phyloP scores from a whole-genome alignment of 2,797 vertebrate species.

The Peromyscus eremicus region DNA sequence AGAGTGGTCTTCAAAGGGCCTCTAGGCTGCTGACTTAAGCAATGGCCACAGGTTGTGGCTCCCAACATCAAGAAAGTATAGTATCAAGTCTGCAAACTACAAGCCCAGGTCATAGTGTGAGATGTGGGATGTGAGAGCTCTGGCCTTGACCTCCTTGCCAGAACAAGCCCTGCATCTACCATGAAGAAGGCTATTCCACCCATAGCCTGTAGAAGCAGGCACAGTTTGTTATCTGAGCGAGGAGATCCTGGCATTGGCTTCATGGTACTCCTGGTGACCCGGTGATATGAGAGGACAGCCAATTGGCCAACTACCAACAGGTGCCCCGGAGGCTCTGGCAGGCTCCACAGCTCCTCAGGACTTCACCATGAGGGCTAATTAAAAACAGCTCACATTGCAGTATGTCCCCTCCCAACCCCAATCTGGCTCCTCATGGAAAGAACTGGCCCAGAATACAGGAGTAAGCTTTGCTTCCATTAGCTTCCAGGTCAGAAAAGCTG shows the following conservation, averaged over 20 bases:
- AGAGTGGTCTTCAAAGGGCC: fast-evolving
- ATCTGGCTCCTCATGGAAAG: neutral
- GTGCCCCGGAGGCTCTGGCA: neutral
- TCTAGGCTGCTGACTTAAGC: neutral
- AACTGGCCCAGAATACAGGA: neutral
- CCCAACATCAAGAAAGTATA: fast-evolving
- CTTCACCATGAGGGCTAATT: neutral
- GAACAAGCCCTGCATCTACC: fast-evolving
- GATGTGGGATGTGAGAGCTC: too few relatives aligned
- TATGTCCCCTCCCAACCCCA: neutral
- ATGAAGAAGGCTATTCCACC: neutral
- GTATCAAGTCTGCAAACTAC: fast-evolving
- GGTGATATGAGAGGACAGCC: neutral
- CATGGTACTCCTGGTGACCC: neutral
- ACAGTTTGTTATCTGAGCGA: fast-evolving
- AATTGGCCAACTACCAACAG: neutral
- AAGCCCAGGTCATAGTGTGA: neutral
- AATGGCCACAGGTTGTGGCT: fast-evolving
- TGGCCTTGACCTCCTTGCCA: neutral
- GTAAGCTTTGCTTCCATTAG: neutral
- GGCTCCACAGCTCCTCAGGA: fast-evolving
- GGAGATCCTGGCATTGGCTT: neutral
- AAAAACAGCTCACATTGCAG: neutral
- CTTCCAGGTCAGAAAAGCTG: too few relatives aligned
- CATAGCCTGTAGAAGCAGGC: fast-evolving